Evolutionary conservation across 2,113 vertebrate species (phyloP).

Genomic region (Macaca fascicularis): DNA sequence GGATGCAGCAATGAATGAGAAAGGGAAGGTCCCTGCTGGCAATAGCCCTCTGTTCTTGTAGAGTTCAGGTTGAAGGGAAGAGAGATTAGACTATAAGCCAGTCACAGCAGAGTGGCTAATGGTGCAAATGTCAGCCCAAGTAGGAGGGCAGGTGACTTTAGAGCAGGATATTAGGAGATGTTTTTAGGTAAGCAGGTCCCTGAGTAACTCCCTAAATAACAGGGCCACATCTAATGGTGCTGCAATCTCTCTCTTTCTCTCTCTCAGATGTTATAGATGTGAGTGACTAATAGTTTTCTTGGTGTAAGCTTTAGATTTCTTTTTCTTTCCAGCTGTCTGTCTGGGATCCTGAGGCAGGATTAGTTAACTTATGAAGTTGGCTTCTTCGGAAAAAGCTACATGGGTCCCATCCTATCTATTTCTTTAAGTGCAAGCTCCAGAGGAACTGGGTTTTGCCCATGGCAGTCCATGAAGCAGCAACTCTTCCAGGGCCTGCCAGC

Average conservation of each 20-base stretch:
- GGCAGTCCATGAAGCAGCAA: not conserved
- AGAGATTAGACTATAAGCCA: not conserved
- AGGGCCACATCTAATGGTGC: not conserved
- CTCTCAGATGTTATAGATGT: too few species aligned
- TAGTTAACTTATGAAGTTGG: not conserved
- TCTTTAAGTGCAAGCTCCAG: not conserved
- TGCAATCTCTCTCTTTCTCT: not conserved
- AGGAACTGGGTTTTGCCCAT: not conserved
- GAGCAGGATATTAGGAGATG: not conserved
- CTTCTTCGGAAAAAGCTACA: not conserved
- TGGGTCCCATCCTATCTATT: not conserved
- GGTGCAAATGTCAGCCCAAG: not conserved
- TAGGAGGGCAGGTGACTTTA: not conserved
- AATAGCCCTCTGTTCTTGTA: too few species aligned
- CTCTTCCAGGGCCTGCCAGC: not conserved
- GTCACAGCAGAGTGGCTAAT: not conserved
- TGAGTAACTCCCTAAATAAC: not conserved
- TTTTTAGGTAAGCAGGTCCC: not conserved
- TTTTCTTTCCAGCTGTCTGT: constrained; percentile 24
- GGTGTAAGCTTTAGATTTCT: not conserved
- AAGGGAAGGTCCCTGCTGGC: not conserved
- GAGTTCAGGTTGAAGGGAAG: not conserved
- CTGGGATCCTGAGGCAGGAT: not conserved
- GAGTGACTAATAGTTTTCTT: not conserved
- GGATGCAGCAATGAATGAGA: not conserved